Percentiles rank a stretch among this genome's conserved stretches.
These are phyloP conservation scores for Thinocorus orbignyianus DNA, from an alignment of 2,113 vertebrate species.

Conservation along the genomic window DNA sequence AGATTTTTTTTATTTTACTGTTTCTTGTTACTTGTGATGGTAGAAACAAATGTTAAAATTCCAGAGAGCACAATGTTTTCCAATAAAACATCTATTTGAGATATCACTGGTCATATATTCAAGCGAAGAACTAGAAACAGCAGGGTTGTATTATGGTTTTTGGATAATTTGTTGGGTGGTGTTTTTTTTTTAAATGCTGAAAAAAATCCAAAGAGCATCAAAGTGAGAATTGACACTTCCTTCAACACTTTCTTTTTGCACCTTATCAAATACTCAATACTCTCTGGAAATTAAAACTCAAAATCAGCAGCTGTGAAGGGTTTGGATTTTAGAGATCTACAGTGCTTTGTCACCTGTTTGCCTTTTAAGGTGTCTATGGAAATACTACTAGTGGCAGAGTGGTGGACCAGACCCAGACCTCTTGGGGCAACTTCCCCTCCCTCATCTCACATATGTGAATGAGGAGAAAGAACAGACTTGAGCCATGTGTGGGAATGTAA, in stretches of 20 bases:
- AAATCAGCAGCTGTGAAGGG: background rate
- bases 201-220: background rate
- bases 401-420: background rate
- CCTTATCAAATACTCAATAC: background rate
- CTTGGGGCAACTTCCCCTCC: background rate
- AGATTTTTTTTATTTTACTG: background rate
- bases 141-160: background rate
- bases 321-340: background rate
- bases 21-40: background rate
- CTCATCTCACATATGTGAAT: fast-evolving
- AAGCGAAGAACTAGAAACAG: background rate
- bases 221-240: background rate
- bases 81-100: background rate
- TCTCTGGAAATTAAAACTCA: background rate
- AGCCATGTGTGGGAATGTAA: background rate
- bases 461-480: background rate
- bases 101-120: background rate
- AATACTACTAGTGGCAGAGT: fast-evolving
- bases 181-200: background rate
- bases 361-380: background rate
- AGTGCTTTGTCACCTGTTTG: background rate
- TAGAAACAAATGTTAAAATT: background rate
- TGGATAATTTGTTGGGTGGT: no score
- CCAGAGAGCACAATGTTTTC: fast-evolving
- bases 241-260: background rate